Evolutionary conservation across 2,797 vertebrate genomes (phyloP).

Genomic region (Tinamus major): DNA sequence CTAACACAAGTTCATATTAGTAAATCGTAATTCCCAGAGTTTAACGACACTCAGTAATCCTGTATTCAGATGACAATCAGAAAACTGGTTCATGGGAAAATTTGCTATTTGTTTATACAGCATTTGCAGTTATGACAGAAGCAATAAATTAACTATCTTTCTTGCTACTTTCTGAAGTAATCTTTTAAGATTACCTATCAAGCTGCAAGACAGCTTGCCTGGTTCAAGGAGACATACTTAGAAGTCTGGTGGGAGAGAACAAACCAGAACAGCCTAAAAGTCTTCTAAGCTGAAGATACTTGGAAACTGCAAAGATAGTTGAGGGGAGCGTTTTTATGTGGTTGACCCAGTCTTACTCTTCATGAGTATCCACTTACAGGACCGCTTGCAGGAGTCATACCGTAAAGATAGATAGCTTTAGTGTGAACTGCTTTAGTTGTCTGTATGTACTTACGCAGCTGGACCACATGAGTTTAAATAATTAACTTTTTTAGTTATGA

Average conservation of each 20-base stretch:
- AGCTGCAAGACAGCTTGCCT: not conserved
- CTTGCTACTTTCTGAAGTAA: not conserved
- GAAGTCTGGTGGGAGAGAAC: accelerated
- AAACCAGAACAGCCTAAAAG: not conserved
- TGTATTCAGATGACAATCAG: not conserved
- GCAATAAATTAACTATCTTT: not conserved
- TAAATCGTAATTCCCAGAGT: not conserved
- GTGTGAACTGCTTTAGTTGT: not conserved
- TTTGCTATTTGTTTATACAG: not conserved
- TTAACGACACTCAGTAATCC: not conserved
- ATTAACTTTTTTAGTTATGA: not conserved
- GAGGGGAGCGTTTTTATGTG: not conserved
- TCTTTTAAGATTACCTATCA: not conserved
- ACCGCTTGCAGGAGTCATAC: not conserved
- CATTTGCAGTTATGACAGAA: not conserved
- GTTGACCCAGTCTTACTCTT: not conserved
- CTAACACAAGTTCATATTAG: not conserved
- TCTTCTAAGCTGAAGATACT: not conserved
- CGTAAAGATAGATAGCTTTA: not conserved
- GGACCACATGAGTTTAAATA: not conserved
- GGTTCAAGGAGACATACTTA: not conserved
- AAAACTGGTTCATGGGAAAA: not conserved
- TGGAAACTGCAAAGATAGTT: not conserved
- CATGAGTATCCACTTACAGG: accelerated
- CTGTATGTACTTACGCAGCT: accelerated